Evolutionary conservation across 2,888 invertebrate genomes (phyloP).

Genomic region (Hypomecis punctinalis): DNA sequence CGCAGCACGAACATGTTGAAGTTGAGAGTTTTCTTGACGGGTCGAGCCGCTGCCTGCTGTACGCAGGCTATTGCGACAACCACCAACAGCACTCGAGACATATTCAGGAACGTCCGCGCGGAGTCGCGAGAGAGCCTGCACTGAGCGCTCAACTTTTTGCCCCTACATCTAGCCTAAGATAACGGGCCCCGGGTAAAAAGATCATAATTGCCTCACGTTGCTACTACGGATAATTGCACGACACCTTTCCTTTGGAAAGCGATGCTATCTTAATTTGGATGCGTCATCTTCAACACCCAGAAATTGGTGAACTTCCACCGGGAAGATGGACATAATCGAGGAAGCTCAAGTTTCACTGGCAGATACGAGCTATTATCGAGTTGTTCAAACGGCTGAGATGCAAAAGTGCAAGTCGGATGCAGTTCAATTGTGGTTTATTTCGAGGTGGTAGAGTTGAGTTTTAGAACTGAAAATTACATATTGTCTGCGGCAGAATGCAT

Average conservation of each 20-base stretch:
- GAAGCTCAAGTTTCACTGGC: constrained; percentile 52
- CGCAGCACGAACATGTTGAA: constrained; percentile 79
- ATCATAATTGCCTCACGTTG: constrained; percentile 78
- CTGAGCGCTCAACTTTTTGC: constrained; percentile 74
- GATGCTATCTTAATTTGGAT: constrained; percentile 74
- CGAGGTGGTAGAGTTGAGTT: constrained; percentile 42
- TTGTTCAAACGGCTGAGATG: constrained; percentile 44
- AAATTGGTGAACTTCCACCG: constrained; percentile 49
- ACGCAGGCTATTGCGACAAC: constrained; percentile 62
- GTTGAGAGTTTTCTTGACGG: constrained; percentile 74
- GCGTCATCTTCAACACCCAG: constrained; percentile 66
- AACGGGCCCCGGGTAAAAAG: constrained; percentile 82
- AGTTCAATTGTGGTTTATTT: constrained; percentile 37
- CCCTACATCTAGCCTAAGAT: constrained; percentile 74
- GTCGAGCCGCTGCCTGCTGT: constrained; percentile 60
- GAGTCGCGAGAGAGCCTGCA: constrained; percentile 63
- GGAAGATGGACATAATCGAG: constrained; percentile 27
- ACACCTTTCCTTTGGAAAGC: constrained; percentile 84
- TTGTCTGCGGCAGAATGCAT: constrained; percentile 48
- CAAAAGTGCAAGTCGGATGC: constrained; percentile 36
- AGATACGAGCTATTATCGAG: constrained; percentile 45
- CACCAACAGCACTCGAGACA: constrained; percentile 59
- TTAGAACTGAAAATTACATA: constrained; percentile 30
- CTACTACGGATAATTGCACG: constrained; percentile 73
- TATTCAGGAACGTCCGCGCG: constrained; percentile 61